Percentiles rank a stretch among this genome's conserved stretches.
Conservation (phyloP, 2,888 invertebrate species). For the Netelia inedita region DNA sequence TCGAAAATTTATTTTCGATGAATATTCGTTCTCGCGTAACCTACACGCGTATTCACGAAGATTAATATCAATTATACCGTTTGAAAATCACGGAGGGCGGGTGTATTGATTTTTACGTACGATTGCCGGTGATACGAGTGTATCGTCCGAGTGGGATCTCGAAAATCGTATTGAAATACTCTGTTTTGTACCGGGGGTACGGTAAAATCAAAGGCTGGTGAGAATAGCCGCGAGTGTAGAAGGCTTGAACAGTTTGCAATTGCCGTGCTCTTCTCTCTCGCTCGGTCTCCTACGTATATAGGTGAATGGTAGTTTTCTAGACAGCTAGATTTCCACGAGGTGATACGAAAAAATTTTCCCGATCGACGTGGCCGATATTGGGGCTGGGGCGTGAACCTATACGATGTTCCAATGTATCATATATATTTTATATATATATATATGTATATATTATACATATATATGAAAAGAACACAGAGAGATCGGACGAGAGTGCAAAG, state of each 20-base stretch:
- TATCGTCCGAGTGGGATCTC: conserved; percentile 32
- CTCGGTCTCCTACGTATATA: neutral
- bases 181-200: neutral
- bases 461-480: conserved; percentile 3
- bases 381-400: conserved; percentile 1
- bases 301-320: conserved; percentile 46
- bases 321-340: conserved; percentile 46
- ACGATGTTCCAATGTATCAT: conserved; percentile 7
- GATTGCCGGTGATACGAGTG: neutral
- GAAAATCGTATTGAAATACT: conserved; percentile 40
- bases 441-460: neutral
- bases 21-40: neutral
- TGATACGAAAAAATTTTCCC: conserved; percentile 47
- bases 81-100: too few species aligned
- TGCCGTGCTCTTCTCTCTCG: neutral
- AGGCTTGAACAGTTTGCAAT: conserved; percentile 27
- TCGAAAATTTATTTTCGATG: neutral
- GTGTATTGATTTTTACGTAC: neutral
- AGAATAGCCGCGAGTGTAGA: conserved; percentile 17
- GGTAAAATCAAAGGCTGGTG: conserved; percentile 42
- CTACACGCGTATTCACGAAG: neutral
- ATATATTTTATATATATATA: neutral
- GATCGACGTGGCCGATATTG: conserved; percentile 52
- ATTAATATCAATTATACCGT: too few species aligned
- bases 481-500: neutral